Base-by-base conservation (phyloP, 2,888 invertebrate genomes). In the Dicroscelio sp. region DNA sequence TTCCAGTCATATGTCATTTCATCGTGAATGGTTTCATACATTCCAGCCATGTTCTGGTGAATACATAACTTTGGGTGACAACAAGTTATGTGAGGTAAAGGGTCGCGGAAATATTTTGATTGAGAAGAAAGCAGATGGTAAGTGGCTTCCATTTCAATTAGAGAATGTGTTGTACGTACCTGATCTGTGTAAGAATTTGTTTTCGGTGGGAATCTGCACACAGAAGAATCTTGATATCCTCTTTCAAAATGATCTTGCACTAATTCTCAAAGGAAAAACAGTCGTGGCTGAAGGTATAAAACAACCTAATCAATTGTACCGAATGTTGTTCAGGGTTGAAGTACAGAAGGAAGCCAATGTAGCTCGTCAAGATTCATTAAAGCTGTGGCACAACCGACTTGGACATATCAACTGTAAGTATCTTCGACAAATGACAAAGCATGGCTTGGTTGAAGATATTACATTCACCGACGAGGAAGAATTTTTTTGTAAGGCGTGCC, bases 141-240 rank as follows among this genome's bases (percentile, higher is more conserved):
- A 33, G 27, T 89, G 78, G 80, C 38, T 3, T 27, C 20, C n/a
- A 82, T 86, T 38, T 38, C 8, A 38, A 38, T 14, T 38, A 14
- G 43, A 38, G 43, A 38, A 90, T 5, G 84, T 87, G 1, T 25
- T 79, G n/a, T 90, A 84, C 31, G 75, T 88, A 0, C 82, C 86
- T 0, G 23, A 65, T 17, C 5, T 90, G 0, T 27, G 27, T 0
- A 92, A 88, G 65, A 92, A 88, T 83, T 38, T 92, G 14, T 88
- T 90, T 67, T 90, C 86, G 17, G 71, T 88, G 30, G 88, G 92
- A 23, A 48, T 60, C 3, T 83, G 86, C 31, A 79, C 71, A 0
- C 2, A 38, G 2, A 67, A 71, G 6, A 79, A 75, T 1, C 75
- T 63, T 20, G n/a, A 75, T n/a, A 65, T 80, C 48, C 1, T 25